These are phyloP conservation scores for Rynchops niger DNA, from an alignment of 2,113 vertebrate species.

Conservation along the genomic window DNA sequence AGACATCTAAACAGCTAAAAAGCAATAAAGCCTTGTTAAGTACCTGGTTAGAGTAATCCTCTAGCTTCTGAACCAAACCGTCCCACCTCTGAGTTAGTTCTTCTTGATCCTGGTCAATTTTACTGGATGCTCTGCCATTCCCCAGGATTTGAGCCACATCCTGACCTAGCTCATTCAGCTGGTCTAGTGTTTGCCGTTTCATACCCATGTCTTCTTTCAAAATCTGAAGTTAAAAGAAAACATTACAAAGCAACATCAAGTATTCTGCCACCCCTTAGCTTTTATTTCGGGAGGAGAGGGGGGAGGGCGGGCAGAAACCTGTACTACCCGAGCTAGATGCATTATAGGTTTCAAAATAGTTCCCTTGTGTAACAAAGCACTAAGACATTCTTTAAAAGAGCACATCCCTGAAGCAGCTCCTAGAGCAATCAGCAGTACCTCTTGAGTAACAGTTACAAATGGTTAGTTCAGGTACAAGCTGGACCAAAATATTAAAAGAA, in stretches of 20 bases:
- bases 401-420: background rate
- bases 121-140: conserved; percentile 74
- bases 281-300: background rate
- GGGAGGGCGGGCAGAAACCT: background rate
- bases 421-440: background rate
- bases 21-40: background rate
- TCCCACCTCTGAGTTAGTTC: conserved; percentile 93
- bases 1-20: background rate
- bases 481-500: background rate
- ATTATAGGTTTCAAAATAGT: background rate
- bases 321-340: background rate
- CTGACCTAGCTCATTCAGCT: conserved; percentile 88
- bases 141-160: conserved; percentile 84
- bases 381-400: background rate
- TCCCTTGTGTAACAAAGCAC: background rate
- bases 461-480: background rate
- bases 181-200: conserved; percentile 86
- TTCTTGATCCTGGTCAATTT: conserved; percentile 85
- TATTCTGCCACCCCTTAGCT: background rate
- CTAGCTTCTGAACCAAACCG: conserved; percentile 91
- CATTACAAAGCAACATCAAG: background rate
- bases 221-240: conserved; percentile 74
- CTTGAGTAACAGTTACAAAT: background rate
- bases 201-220: conserved; percentile 96
- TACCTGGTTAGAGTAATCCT: conserved; percentile 95